These are phyloP conservation scores for Misgurnus mizolepis DNA, from an alignment of 2,113 vertebrate species.

Conservation along the genomic window DNA sequence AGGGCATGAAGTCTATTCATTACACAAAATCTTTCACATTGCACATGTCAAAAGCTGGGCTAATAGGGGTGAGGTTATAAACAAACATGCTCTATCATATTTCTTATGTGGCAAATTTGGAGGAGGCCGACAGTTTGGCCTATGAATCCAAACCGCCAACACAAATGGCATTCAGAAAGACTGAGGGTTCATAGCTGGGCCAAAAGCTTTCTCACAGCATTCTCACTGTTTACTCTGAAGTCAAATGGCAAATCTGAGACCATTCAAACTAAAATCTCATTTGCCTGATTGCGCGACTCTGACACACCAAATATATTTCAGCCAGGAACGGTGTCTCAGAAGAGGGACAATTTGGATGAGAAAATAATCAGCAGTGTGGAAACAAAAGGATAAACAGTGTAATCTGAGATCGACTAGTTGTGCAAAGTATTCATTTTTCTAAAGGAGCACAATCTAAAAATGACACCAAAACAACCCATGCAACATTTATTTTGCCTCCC, in stretches of 20 bases:
- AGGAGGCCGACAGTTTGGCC: not conserved
- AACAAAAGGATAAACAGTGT: too few species aligned
- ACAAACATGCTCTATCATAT: not conserved
- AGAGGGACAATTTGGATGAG: too few species aligned
- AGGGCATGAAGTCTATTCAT: slow-evolving; percentile 33
- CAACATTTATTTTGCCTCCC: too few species aligned
- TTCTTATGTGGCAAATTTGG: not conserved
- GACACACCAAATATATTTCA: not conserved
- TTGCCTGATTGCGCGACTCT: not conserved
- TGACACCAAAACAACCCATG: too few species aligned
- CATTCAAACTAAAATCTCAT: slow-evolving; percentile 9
- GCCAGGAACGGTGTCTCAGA: not conserved
- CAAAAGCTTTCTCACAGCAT: slow-evolving; percentile 7
- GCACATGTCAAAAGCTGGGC: slow-evolving; percentile 39
- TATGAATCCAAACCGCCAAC: not conserved
- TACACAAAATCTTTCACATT: slow-evolving; percentile 25
- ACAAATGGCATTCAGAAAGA: slow-evolving; percentile 9
- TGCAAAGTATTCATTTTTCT: too few species aligned
- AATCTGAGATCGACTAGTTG: too few species aligned
- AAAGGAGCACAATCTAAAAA: too few species aligned
- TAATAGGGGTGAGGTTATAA: not conserved
- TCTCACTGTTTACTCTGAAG: slow-evolving; percentile 2
- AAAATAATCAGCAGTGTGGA: too few species aligned
- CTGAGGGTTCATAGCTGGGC: not conserved
- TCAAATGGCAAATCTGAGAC: slow-evolving; percentile 26